These are phyloP conservation scores for Lepisosteus osseus DNA, from an alignment of 2,113 vertebrate genomes.

Conservation along the genomic window DNA sequence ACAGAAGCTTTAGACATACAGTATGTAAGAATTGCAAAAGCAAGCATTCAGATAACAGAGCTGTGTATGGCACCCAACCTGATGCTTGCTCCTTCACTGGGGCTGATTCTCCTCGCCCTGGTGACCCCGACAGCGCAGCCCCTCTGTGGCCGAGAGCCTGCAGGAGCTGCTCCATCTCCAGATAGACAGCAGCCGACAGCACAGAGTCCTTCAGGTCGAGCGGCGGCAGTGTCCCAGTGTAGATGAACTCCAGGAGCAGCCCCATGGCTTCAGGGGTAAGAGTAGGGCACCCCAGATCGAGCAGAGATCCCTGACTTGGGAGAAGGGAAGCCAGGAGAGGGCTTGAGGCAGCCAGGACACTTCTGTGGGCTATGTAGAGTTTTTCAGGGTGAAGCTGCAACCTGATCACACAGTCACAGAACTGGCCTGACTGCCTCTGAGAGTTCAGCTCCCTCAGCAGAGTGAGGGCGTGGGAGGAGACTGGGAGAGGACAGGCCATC, in stretches of 20 bases:
- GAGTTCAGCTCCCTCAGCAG: slow-evolving; percentile 47
- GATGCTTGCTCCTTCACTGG: background rate
- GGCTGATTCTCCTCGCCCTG: background rate
- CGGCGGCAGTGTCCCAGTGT: slow-evolving; percentile 50
- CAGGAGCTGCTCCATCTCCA: slow-evolving; percentile 58
- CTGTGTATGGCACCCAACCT: too few species aligned
- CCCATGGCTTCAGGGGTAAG: slow-evolving; percentile 47
- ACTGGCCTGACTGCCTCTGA: slow-evolving; percentile 47
- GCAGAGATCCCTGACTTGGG: slow-evolving; percentile 42
- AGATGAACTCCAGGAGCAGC: slow-evolving; percentile 59
- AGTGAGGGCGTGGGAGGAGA: slow-evolving; percentile 30
- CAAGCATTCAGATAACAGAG: too few species aligned
- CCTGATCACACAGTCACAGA: slow-evolving; percentile 61
- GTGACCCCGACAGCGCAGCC: background rate
- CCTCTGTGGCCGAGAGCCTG: slow-evolving; percentile 34
- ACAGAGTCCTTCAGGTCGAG: slow-evolving; percentile 38
- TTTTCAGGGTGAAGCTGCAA: slow-evolving; percentile 34
- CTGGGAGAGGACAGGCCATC: slow-evolving; percentile 7
- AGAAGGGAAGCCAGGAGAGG: slow-evolving; percentile 57
- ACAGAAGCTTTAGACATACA: too few species aligned
- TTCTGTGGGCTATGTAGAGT: slow-evolving; percentile 53
- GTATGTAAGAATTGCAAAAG: too few species aligned
- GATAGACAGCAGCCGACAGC: slow-evolving; percentile 46
- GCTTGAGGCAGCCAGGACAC: slow-evolving; percentile 61
- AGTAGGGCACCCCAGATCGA: slow-evolving; percentile 53